These are phyloP conservation scores for Bombus waltoni DNA, from an alignment of 1,140 invertebrate genomes.

Conservation along the genomic window DNA sequence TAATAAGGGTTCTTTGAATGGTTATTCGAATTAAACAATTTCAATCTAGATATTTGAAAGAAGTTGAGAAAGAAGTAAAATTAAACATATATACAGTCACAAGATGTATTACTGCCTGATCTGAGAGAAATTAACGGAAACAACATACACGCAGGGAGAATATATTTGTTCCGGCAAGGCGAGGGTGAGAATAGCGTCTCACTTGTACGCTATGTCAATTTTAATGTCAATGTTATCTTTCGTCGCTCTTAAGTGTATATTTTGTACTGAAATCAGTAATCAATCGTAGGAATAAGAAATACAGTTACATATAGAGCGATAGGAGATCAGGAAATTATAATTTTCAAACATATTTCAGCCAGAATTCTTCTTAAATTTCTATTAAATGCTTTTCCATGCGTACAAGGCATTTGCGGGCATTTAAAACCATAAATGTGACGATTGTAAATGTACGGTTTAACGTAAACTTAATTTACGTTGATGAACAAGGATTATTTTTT, in stretches of 20 bases:
- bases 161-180: slow-evolving; percentile 37
- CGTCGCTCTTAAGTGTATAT: slow-evolving; percentile 69
- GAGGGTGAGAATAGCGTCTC: slow-evolving; percentile 66
- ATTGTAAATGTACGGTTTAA: not conserved
- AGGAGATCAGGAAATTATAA: not conserved
- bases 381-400: slow-evolving; percentile 10
- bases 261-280: slow-evolving; percentile 71
- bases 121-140: slow-evolving; percentile 38
- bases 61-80: not conserved
- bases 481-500: not conserved
- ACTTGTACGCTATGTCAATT: slow-evolving; percentile 72
- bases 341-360: slow-evolving; percentile 2
- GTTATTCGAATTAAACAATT: slow-evolving; percentile 8
- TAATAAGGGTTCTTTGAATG: not conserved
- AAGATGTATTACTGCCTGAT: slow-evolving; percentile 61
- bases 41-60: not conserved
- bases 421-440: not conserved
- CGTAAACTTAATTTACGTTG: not conserved
- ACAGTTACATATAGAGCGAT: slow-evolving; percentile 6
- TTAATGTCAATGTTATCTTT: slow-evolving; percentile 72
- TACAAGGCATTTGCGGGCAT: slow-evolving; percentile 37
- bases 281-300: slow-evolving; percentile 59
- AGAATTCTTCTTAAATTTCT: not conserved
- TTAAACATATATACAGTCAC: slow-evolving; percentile 29
- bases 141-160: not conserved